A percentile compares a stretch with the other conserved stretches of the same genome.
Evolutionary conservation across 2,888 invertebrate genomes (phyloP).

Genomic region (Pristionchus japonicus): DNA sequence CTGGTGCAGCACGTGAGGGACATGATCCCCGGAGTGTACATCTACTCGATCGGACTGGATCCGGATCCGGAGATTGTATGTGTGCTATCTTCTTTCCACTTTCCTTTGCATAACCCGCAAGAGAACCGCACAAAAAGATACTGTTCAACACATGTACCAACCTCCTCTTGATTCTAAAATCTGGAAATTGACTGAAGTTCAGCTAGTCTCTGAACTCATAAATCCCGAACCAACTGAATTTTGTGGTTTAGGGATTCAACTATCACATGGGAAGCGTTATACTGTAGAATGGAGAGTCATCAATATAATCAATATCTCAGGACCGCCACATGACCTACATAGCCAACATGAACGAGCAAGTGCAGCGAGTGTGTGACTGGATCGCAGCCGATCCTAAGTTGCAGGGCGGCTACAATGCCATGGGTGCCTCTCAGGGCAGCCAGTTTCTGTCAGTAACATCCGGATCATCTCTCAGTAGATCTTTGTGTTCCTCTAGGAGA

Average conservation of each 20-base stretch:
- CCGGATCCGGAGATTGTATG: conserved; percentile 72
- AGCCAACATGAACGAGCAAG: conserved; percentile 77
- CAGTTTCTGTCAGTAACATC: conserved; percentile 87
- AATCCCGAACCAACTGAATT: too few relatives aligned
- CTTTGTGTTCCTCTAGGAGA: background rate
- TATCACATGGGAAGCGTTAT: too few relatives aligned
- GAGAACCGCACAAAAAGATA: background rate
- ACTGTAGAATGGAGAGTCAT: too few relatives aligned
- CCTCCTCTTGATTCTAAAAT: too few relatives aligned
- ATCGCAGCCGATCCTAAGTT: conserved; percentile 81
- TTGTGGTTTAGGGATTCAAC: too few relatives aligned
- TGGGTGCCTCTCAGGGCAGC: conserved; percentile 97
- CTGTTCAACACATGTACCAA: too few relatives aligned
- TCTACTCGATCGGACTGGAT: conserved; percentile 89
- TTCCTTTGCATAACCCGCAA: too few relatives aligned
- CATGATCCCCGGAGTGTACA: conserved; percentile 86
- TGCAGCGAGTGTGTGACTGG: conserved; percentile 83
- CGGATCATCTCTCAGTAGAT: background rate
- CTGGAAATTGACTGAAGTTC: too few relatives aligned
- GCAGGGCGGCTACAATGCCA: conserved; percentile 88
- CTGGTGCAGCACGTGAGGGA: conserved; percentile 84
- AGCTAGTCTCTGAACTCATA: too few relatives aligned
- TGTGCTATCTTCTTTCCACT: too few relatives aligned
- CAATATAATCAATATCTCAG: conserved; percentile 62
- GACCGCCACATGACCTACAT: conserved; percentile 78